Percentiles rank a stretch among this genome's conserved stretches.
Conservation (phyloP, 2,797 vertebrate species). For the Rhadinocentrus ornatus region DNA sequence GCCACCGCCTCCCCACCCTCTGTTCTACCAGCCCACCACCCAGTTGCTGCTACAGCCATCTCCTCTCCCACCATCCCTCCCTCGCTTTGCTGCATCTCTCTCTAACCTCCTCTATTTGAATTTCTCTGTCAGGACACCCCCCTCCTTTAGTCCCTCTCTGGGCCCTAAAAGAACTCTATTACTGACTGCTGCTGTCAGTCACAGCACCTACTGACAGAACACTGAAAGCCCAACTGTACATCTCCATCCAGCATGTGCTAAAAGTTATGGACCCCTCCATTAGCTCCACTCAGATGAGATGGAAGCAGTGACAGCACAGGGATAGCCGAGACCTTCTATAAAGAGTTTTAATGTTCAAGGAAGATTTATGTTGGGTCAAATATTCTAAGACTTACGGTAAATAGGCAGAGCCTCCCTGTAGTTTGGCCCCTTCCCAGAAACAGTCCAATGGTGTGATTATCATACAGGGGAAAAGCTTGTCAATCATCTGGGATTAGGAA, state of each 20-base stretch:
- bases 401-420: conserved; percentile 97
- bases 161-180: conserved; percentile 81
- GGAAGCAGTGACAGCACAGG: conserved; percentile 49
- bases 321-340: conserved; percentile 31
- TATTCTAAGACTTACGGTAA: conserved; percentile 91
- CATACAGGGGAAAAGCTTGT: conserved; percentile 98
- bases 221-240: conserved; percentile 74
- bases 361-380: conserved; percentile 26
- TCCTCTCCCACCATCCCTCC: conserved; percentile 59
- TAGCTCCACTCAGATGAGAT: conserved; percentile 37
- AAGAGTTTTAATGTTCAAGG: conserved; percentile 37
- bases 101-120: conserved; percentile 72
- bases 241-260: conserved; percentile 72
- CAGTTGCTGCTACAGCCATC: conserved; percentile 77
- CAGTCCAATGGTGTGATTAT: conserved; percentile 98
- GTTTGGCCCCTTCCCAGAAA: conserved; percentile 98
- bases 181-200: conserved; percentile 76
- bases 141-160: conserved; percentile 69
- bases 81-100: conserved; percentile 63
- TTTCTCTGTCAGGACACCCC: conserved; percentile 70
- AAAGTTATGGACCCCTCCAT: conserved; percentile 45
- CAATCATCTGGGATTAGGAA: conserved; percentile 91
- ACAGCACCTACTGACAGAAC: conserved; percentile 68
- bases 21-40: conserved; percentile 80
- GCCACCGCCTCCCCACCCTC: conserved; percentile 70